Conservation (phyloP, 2,113 vertebrate species). For the Sitta europaea region DNA sequence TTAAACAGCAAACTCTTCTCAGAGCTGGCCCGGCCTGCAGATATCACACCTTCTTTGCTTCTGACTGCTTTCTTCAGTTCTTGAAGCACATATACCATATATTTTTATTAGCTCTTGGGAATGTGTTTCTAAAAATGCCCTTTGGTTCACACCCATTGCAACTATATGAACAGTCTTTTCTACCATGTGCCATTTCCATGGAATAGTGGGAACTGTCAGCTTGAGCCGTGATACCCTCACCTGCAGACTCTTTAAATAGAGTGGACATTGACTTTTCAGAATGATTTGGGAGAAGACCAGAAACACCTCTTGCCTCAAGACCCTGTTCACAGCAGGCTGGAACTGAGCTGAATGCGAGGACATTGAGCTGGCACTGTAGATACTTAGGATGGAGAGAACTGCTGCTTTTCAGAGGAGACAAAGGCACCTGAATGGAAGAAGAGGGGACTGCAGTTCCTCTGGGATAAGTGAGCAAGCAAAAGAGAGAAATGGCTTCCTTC, state of each 20-base stretch:
- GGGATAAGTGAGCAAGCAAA: not conserved
- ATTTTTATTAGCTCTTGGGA: conserved; percentile 45
- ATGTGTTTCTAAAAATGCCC: conserved; percentile 36
- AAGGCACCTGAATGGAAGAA: not conserved
- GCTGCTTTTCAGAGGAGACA: not conserved
- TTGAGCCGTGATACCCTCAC: not conserved
- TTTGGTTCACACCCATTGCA: not conserved
- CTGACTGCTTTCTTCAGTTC: conserved; percentile 47
- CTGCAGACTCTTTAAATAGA: not conserved
- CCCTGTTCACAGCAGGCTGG: not conserved
- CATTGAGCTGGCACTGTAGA: not conserved
- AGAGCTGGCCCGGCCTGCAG: conserved; percentile 63
- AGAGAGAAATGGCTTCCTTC: not conserved
- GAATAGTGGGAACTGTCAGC: not conserved
- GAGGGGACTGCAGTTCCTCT: not conserved
- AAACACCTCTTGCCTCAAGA: not conserved
- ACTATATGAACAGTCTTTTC: not conserved
- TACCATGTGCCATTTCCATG: not conserved
- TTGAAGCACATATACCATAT: not conserved
- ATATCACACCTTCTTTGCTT: conserved; percentile 69
- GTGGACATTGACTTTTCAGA: not conserved
- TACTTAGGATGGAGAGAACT: not conserved
- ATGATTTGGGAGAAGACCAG: not conserved
- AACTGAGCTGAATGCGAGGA: not conserved
- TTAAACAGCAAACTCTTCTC: conserved; percentile 65